phyloP scores from a whole-genome alignment of 2,797 vertebrate genomes.

The Fundulus diaphanus region DNA sequence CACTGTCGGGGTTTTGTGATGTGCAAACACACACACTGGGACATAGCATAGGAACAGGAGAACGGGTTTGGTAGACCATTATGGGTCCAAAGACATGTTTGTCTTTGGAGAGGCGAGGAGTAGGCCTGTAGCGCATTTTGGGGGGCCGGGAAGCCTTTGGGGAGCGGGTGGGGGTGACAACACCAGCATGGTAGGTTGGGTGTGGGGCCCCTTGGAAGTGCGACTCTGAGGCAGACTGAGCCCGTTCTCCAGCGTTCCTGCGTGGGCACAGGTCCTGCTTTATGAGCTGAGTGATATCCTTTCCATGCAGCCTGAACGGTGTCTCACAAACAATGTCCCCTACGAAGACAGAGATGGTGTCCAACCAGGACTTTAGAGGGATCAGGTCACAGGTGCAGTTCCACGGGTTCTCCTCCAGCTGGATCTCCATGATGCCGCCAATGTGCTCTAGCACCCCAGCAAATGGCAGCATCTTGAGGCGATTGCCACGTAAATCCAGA shows the following conservation, averaged over 20 bases:
- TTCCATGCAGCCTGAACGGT: slow-evolving; percentile 94
- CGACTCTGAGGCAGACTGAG: slow-evolving; percentile 85
- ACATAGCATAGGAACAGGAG: slow-evolving; percentile 91
- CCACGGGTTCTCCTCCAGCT: slow-evolving; percentile 98
- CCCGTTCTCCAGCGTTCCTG: slow-evolving; percentile 84
- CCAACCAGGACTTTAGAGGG: slow-evolving; percentile 95
- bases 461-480: slow-evolving; percentile 94
- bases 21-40: slow-evolving; percentile 93
- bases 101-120: slow-evolving; percentile 91
- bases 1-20: slow-evolving; percentile 92
- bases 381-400: slow-evolving; percentile 98
- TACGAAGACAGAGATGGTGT: slow-evolving; percentile 96
- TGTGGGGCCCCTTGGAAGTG: slow-evolving; percentile 82
- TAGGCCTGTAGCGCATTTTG: slow-evolving; percentile 92
- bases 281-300: slow-evolving; percentile 95
- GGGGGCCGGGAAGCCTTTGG: slow-evolving; percentile 93
- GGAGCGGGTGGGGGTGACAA: slow-evolving; percentile 85
- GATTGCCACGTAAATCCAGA: slow-evolving; percentile 95
- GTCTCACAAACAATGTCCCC: slow-evolving; percentile 98
- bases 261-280: slow-evolving; percentile 96
- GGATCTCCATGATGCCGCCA: slow-evolving; percentile 98
- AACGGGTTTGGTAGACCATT: slow-evolving; percentile 98
- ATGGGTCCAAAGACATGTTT: slow-evolving; percentile 96
- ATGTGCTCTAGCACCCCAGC: slow-evolving; percentile 97
- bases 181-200: slow-evolving; percentile 87